These are phyloP conservation scores for Macaca mulatta DNA, from an alignment of 2,113 vertebrate species.

Conservation along the genomic window DNA sequence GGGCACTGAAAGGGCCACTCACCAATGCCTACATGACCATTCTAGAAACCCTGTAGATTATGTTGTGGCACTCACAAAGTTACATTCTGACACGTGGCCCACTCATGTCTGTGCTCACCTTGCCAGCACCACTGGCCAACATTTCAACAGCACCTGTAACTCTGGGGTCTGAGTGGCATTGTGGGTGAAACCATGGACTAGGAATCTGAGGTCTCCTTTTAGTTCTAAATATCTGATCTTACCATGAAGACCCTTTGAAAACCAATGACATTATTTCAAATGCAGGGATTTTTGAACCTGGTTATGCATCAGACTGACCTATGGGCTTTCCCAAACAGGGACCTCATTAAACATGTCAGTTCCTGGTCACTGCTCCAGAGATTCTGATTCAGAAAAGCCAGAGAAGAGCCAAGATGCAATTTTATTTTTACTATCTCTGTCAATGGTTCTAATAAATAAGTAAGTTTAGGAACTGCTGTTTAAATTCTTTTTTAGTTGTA, in stretches of 20 bases:
- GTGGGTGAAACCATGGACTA: background rate
- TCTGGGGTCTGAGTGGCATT: background rate
- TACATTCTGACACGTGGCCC: background rate
- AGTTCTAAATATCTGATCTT: background rate
- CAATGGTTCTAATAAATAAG: background rate
- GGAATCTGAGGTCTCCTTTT: background rate
- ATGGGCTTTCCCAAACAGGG: background rate
- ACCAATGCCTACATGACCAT: background rate
- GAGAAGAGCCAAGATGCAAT: background rate
- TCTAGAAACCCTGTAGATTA: background rate
- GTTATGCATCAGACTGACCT: background rate
- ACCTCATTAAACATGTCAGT: background rate
- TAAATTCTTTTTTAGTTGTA: background rate
- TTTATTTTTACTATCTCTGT: no score
- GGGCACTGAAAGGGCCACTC: background rate
- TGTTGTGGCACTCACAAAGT: background rate
- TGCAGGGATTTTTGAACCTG: background rate
- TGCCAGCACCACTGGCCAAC: background rate
- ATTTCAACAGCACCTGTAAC: background rate
- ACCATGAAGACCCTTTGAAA: background rate
- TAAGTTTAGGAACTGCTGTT: background rate
- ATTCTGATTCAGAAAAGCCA: background rate
- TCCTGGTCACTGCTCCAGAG: background rate
- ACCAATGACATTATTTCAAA: background rate
- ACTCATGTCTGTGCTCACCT: background rate